phyloP scores from a whole-genome alignment of 2,888 invertebrate genomes.

The Lutraria lutraria region DNA sequence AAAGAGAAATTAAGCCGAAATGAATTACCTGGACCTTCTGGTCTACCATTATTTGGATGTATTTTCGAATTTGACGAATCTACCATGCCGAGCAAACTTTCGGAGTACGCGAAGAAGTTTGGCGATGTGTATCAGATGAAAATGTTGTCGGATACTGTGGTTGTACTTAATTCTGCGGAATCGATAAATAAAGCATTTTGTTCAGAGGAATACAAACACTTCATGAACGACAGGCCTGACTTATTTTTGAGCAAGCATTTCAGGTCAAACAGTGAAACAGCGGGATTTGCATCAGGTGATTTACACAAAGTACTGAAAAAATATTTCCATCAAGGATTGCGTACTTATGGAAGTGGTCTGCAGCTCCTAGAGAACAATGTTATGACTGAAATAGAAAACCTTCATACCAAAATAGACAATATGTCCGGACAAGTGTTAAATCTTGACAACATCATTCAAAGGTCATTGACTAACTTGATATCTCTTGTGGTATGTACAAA shows the following conservation, averaged over 20 bases:
- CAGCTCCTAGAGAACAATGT: conserved; percentile 3
- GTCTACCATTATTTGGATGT: not conserved
- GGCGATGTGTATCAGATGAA: conserved; percentile 11
- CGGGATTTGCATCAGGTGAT: not conserved
- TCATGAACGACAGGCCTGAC: conserved; percentile 1
- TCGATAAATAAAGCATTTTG: not conserved
- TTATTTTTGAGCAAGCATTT: not conserved
- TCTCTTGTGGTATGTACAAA: conserved; percentile 1
- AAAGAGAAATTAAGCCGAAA: not conserved
- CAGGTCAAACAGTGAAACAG: not conserved
- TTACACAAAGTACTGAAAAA: not conserved
- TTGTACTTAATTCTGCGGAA: not conserved
- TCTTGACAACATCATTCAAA: not conserved
- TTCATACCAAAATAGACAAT: not conserved
- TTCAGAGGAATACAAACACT: not conserved
- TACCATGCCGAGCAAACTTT: not conserved
- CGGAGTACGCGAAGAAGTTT: conserved; percentile 7
- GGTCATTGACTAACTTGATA: conserved; percentile 6
- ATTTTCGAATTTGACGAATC: not conserved
- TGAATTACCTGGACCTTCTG: not conserved
- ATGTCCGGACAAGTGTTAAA: not conserved
- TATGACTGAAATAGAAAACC: conserved; percentile 20
- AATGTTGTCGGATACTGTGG: not conserved
- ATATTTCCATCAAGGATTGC: not conserved
- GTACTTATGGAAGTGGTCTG: conserved; percentile 2